Evolutionary conservation across 2,888 invertebrate genomes (phyloP).

Genomic region (Ferdinandea cuprea): DNA sequence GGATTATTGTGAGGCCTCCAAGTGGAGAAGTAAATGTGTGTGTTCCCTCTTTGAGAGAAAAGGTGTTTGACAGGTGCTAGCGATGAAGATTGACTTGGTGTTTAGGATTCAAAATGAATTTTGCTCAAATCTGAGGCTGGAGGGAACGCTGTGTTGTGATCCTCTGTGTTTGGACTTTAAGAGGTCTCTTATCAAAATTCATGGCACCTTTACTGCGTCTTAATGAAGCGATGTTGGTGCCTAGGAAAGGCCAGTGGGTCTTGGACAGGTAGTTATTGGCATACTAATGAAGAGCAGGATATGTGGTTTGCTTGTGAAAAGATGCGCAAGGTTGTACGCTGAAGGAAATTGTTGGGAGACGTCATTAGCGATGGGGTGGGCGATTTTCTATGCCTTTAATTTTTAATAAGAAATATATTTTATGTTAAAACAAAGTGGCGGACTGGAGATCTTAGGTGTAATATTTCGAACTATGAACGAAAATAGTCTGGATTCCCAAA

Average conservation of each 20-base stretch:
- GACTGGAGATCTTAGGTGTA: too few species aligned
- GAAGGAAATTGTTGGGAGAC: too few species aligned
- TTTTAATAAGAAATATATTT: too few species aligned
- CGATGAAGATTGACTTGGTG: slow-evolving; percentile 68
- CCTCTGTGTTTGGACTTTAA: not conserved
- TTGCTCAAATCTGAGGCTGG: slow-evolving; percentile 18
- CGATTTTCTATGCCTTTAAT: too few species aligned
- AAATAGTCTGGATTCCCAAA: too few species aligned
- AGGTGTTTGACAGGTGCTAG: slow-evolving; percentile 51
- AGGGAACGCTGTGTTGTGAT: not conserved
- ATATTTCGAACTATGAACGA: too few species aligned
- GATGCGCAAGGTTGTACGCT: too few species aligned
- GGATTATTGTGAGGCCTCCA: slow-evolving; percentile 62
- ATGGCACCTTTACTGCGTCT: not conserved
- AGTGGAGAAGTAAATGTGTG: slow-evolving; percentile 24
- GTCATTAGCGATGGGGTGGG: too few species aligned
- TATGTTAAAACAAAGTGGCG: too few species aligned
- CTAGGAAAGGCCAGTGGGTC: not conserved
- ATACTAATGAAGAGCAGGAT: too few species aligned
- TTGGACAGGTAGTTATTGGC: too few species aligned
- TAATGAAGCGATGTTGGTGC: not conserved
- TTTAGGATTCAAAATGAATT: slow-evolving; percentile 52
- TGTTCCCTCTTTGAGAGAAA: not conserved
- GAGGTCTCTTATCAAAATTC: not conserved
- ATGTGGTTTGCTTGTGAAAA: too few species aligned